These are phyloP conservation scores for Aphaenogaster rudis DNA, from an alignment of 1,140 invertebrate species.

Conservation along the genomic window DNA sequence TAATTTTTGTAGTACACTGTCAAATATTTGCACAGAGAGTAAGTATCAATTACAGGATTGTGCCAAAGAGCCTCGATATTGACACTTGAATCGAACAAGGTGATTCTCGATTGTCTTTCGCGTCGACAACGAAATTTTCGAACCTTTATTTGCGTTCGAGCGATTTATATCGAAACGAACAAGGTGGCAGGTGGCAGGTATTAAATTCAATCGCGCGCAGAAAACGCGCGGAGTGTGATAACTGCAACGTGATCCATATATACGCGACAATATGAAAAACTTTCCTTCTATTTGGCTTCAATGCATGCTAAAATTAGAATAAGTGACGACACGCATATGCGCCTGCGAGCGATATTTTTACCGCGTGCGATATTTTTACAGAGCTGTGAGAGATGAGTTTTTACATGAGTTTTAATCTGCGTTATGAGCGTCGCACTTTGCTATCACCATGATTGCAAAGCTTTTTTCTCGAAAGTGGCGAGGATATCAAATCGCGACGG, in stretches of 20 bases:
- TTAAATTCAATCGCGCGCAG: slow-evolving; percentile 33
- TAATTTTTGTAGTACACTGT: neutral
- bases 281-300: slow-evolving; percentile 30
- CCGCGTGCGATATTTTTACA: neutral
- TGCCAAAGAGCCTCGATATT: neutral
- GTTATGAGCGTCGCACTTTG: too few relatives aligned
- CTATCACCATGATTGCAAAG: too few relatives aligned
- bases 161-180: slow-evolving; percentile 24
- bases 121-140: slow-evolving; percentile 3
- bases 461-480: too few relatives aligned
- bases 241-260: neutral
- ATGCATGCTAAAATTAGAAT: slow-evolving; percentile 19
- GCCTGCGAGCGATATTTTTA: neutral
- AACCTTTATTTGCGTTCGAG: neutral
- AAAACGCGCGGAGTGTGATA: neutral
- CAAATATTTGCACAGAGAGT: neutral
- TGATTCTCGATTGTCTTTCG: neutral
- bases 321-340: neutral
- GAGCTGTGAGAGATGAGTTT: neutral
- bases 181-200: slow-evolving; percentile 14
- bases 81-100: neutral
- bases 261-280: slow-evolving; percentile 10
- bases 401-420: neutral
- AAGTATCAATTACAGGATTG: neutral
- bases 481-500: too few relatives aligned